Evolutionary conservation across 1,140 invertebrate genomes (phyloP).

Genomic region (Drosophila neocordata): DNA sequence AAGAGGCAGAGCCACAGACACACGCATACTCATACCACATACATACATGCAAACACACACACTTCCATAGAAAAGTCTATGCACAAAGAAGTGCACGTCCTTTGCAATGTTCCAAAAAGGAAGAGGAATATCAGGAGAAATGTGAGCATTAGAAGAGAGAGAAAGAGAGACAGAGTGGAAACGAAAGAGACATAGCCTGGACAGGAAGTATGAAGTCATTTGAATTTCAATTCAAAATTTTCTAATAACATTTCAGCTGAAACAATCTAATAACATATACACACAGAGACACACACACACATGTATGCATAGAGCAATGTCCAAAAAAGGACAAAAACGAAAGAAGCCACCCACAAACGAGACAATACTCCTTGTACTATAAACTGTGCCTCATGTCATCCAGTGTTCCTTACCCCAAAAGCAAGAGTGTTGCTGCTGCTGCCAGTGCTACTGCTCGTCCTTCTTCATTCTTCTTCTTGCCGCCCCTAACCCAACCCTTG

Average conservation of each 20-base stretch:
- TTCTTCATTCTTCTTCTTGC: slow-evolving; percentile 4
- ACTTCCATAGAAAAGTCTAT: slow-evolving; percentile 27
- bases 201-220: slow-evolving; percentile 74
- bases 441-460: slow-evolving; percentile 31
- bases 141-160: background rate
- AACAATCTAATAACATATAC: slow-evolving; percentile 77
- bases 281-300: slow-evolving; percentile 11
- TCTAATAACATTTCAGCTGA: slow-evolving; percentile 80
- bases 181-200: slow-evolving; percentile 4
- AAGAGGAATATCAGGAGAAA: background rate
- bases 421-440: slow-evolving; percentile 66
- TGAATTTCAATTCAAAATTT: slow-evolving; percentile 81
- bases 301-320: slow-evolving; percentile 17
- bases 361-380: slow-evolving; percentile 39
- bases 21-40: slow-evolving; percentile 9
- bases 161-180: background rate
- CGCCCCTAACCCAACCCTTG: background rate
- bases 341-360: slow-evolving; percentile 57
- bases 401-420: slow-evolving; percentile 40
- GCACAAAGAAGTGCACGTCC: slow-evolving; percentile 58
- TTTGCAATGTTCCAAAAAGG: slow-evolving; percentile 25
- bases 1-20: slow-evolving; percentile 37
- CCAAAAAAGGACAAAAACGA: slow-evolving; percentile 50
- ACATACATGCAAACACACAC: slow-evolving; percentile 19
- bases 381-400: slow-evolving; percentile 27